Percentiles rank a stretch among this genome's conserved stretches.
Evolutionary conservation across 2,113 vertebrate species (phyloP).

Genomic region (Xenopus laevis): DNA sequence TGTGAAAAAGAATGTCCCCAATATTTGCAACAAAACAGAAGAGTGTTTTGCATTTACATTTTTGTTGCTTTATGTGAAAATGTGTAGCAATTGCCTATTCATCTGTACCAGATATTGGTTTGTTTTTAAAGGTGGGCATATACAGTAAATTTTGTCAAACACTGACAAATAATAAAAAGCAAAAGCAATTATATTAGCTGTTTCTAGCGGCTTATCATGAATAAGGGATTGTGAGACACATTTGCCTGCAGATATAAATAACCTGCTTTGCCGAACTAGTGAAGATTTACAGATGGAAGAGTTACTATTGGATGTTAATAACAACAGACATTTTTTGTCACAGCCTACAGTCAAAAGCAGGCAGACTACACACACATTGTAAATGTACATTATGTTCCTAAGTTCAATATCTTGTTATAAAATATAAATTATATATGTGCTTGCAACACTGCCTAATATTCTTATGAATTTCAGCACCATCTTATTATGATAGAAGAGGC

Average conservation of each 20-base stretch:
- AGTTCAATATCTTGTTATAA: neutral
- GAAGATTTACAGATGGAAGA: conserved; percentile 24
- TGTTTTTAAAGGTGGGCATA: too few relatives aligned
- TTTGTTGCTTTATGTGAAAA: too few relatives aligned
- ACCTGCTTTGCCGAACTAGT: conserved; percentile 8
- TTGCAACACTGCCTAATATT: neutral
- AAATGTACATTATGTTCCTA: conserved; percentile 1
- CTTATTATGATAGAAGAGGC: too few relatives aligned
- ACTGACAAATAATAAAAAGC: neutral
- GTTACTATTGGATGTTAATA: conserved; percentile 25
- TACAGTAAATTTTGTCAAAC: too few relatives aligned
- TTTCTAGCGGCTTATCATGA: neutral
- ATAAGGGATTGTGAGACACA: conserved; percentile 1
- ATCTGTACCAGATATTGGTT: too few relatives aligned
- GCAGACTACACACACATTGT: neutral
- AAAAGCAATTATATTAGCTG: conserved; percentile 8
- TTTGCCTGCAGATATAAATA: conserved; percentile 22
- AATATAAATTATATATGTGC: neutral
- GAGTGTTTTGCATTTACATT: too few relatives aligned
- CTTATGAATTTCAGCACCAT: too few relatives aligned
- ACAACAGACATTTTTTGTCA: conserved; percentile 17
- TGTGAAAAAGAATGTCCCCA: too few relatives aligned
- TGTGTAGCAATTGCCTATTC: too few relatives aligned
- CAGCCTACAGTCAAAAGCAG: conserved; percentile 4
- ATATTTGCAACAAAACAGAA: too few relatives aligned